Conservation (phyloP, 2,113 vertebrate species). For the Rhagologus leucostigma region DNA sequence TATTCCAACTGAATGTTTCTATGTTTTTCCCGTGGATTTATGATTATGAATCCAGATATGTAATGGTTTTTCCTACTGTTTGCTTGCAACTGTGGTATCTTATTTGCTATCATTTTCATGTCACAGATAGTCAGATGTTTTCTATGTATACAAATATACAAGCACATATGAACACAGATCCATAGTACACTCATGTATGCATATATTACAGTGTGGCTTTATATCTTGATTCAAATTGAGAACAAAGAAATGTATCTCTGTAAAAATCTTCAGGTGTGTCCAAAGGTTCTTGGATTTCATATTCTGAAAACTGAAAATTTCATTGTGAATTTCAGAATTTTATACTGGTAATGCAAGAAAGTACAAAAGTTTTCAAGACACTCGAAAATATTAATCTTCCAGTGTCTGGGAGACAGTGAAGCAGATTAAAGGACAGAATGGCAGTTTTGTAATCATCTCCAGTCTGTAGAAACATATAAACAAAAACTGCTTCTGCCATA, state of each 20-base stretch:
- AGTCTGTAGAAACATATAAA: background rate
- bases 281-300: background rate
- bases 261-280: background rate
- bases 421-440: background rate
- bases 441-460: background rate
- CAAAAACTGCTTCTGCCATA: background rate
- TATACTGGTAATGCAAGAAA: background rate
- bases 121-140: background rate
- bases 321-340: background rate
- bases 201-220: background rate
- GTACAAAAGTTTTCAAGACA: background rate
- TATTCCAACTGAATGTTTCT: background rate
- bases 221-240: background rate
- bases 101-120: background rate
- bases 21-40: background rate
- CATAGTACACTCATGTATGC: rapidly evolving
- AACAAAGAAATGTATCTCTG: background rate
- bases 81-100: background rate
- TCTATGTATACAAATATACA: background rate
- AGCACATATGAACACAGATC: background rate
- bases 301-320: background rate
- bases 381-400: background rate
- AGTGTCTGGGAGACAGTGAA: background rate
- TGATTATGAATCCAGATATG: background rate
- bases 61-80: background rate